These are phyloP conservation scores for Holacanthella duospinosa DNA, from an alignment of 2,888 invertebrate species.

Conservation along the genomic window DNA sequence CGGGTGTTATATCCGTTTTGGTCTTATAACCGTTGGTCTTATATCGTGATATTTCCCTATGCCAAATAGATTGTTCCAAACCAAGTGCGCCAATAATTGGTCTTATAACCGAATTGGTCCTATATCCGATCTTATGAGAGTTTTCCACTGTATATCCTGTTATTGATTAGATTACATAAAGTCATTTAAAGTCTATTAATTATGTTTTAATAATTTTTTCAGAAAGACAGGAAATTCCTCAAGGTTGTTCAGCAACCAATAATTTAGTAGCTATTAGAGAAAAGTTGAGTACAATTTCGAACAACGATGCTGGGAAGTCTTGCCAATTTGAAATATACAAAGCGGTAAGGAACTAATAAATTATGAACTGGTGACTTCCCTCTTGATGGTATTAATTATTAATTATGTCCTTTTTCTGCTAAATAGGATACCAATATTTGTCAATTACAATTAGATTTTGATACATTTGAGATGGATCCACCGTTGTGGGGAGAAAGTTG, in stretches of 20 bases:
- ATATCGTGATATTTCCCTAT: too few relatives aligned
- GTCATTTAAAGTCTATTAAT: background rate
- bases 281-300: background rate
- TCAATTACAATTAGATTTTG: background rate
- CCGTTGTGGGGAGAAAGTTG: background rate
- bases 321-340: conserved; percentile 3
- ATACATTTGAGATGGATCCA: background rate
- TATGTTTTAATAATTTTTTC: background rate
- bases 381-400: background rate
- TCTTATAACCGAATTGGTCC: too few relatives aligned
- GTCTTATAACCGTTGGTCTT: too few relatives aligned
- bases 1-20: too few relatives aligned
- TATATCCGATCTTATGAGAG: too few relatives aligned
- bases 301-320: background rate
- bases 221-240: conserved; percentile 2
- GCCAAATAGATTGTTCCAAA: too few relatives aligned
- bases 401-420: background rate
- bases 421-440: background rate
- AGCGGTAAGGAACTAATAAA: background rate
- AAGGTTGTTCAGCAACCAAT: background rate
- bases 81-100: too few relatives aligned
- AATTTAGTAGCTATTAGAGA: conserved; percentile 1
- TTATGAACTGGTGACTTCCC: background rate
- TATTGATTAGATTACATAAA: background rate
- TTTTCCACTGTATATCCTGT: too few relatives aligned